Evolutionary conservation across 2,888 invertebrate genomes (phyloP), one percentile per base, ranked within the genome.

Genomic region (Norana najaformis): DNA sequence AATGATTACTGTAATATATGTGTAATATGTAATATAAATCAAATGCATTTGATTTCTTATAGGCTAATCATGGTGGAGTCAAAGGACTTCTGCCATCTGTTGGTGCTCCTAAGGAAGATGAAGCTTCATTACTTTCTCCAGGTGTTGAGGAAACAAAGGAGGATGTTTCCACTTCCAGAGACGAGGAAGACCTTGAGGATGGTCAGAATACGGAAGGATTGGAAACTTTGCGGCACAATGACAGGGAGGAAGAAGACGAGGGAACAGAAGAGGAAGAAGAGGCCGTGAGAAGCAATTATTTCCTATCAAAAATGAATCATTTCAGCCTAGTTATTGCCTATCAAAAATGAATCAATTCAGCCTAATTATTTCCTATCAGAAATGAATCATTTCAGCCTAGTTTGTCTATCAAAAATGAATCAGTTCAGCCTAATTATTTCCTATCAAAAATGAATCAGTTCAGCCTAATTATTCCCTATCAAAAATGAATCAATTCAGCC

Each of bases 31-130:
- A 4, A 23, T 53, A 11, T n/a, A n/a, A n/a, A n/a, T n/a, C n/a
- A n/a, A n/a, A n/a, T n/a, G n/a, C n/a, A n/a, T 69, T 69, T 69
- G n/a, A 69, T 89, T 90, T 37, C 39, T 89, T 53, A n/a, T 90
- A 95, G 95, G 95, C 95, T 16, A 96, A 96, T 92, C 95, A 95
- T 93, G 96, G 95, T 20, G 96, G 96, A n/a, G 94, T 96, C 30
- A 95, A 95, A 92, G 94, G 95, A 0, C 94, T 94, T 91, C 91
- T 94, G n/a, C 94, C 94, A 0, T 83, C 47, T 23, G 41, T 91
- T 92, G 36, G 30, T 85, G 11, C 92, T 92, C 88, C 90, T 92
- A 18, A 92, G 90, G 69, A 91, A 91, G 14, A 91, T 91, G 88
- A 39, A 39, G 39, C 39, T 30, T 20, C 47, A 18, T 39, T 38